Evolutionary conservation across 2,113 vertebrate genomes (phyloP).

Genomic region (Cinclus mexicanus): DNA sequence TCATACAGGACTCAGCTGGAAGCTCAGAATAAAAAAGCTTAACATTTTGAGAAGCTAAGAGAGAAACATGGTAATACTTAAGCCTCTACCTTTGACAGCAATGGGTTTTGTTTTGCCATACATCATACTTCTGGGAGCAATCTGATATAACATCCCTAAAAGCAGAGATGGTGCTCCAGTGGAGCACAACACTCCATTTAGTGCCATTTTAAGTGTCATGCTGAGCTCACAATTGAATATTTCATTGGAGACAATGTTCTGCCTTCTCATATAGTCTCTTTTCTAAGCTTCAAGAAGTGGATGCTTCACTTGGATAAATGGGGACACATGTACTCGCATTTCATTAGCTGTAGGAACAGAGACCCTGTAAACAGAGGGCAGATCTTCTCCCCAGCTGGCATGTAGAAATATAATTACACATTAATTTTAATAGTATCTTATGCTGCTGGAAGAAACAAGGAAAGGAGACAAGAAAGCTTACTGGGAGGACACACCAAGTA

Average conservation of each 20-base stretch:
- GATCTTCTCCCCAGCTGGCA: background rate
- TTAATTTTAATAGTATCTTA: background rate
- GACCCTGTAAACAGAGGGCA: background rate
- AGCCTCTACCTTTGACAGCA: background rate
- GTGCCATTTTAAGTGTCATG: background rate
- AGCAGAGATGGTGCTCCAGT: background rate
- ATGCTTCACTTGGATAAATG: background rate
- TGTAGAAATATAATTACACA: background rate
- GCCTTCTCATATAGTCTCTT: background rate
- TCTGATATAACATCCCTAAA: background rate
- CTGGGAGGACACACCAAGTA: background rate
- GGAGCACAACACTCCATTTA: background rate
- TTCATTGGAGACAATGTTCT: background rate
- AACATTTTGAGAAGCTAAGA: background rate
- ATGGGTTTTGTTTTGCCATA: background rate
- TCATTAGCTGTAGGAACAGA: background rate
- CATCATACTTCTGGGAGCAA: fast-evolving
- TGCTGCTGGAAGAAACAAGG: background rate
- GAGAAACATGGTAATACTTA: background rate
- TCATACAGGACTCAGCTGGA: background rate
- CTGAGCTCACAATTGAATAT: background rate
- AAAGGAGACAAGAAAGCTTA: background rate
- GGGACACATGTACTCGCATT: background rate
- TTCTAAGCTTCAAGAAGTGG: background rate
- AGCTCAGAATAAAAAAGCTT: background rate